A percentile compares a stretch with the other conserved stretches of the same genome.
Conservation (phyloP, 35 echinoderm and acorn worm species). For the Diadema setosum region DNA sequence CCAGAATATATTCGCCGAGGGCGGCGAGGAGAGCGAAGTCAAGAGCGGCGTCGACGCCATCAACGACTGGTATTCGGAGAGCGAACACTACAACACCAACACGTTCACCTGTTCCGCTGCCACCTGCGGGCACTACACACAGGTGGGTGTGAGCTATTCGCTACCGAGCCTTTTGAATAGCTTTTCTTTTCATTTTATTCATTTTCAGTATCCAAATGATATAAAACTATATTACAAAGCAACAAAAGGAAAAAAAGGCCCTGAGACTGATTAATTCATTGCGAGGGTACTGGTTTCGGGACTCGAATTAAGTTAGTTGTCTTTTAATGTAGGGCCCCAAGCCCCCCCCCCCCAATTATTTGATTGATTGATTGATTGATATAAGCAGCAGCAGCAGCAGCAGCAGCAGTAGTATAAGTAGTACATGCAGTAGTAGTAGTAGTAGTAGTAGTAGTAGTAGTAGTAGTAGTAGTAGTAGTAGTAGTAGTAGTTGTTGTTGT, state of each 20-base stretch:
- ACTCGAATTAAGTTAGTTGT: no score
- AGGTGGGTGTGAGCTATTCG: no score
- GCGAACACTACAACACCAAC: background rate
- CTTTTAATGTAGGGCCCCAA: background rate
- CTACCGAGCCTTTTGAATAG: no score
- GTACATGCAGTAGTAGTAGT: no score
- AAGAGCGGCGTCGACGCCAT: background rate
- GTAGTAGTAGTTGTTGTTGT: background rate
- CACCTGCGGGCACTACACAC: constrained; percentile 61
- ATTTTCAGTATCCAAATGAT: no score
- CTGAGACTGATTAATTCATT: no score
- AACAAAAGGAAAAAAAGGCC: no score
- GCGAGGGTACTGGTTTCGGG: no score
- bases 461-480: background rate
- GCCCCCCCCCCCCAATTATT: background rate
- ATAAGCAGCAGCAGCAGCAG: background rate
- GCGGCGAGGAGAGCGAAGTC: background rate
- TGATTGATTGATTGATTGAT: background rate
- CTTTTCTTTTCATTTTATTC: no score
- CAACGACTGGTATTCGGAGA: constrained; percentile 37
- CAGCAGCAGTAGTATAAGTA: no score
- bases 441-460: background rate
- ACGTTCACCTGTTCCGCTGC: background rate
- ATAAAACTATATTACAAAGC: no score
- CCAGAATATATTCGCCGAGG: constrained; percentile 35